Conservation (phyloP, 2,888 invertebrate species). For the Drosophila setosimentum region DNA sequence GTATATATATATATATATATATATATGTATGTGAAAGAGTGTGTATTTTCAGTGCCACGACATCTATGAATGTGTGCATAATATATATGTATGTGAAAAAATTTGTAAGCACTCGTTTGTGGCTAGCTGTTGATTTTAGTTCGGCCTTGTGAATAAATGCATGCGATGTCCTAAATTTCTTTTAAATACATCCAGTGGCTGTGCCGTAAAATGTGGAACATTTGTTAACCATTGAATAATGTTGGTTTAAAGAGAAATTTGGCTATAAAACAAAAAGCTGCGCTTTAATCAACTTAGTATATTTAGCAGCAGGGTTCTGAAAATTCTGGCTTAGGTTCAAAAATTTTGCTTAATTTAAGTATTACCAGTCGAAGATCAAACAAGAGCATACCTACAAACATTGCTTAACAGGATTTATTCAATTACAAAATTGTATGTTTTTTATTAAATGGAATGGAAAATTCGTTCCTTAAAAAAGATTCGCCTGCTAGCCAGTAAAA, state of each 20-base stretch:
- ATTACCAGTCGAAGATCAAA: neutral
- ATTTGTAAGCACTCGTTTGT: neutral
- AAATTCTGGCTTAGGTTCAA: too few relatives aligned
- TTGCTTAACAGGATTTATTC: neutral
- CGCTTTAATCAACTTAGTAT: neutral
- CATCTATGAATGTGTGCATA: neutral
- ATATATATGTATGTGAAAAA: neutral
- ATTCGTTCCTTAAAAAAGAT: neutral
- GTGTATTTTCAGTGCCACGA: neutral
- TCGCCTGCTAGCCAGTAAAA: too few relatives aligned
- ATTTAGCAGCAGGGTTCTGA: neutral
- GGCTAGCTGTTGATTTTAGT: neutral
- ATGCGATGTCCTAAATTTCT: neutral
- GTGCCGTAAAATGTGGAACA: neutral
- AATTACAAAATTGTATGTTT: neutral
- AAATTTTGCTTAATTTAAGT: neutral
- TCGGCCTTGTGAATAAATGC: constrained; percentile 2
- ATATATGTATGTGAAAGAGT: neutral
- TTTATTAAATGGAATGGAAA: neutral
- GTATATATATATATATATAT: neutral
- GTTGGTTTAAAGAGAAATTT: neutral
- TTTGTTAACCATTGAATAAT: neutral
- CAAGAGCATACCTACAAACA: neutral
- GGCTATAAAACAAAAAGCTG: neutral
- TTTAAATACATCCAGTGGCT: neutral